These are phyloP conservation scores for Acanthurus tractus DNA, from an alignment of 2,797 vertebrate genomes.

Conservation along the genomic window DNA sequence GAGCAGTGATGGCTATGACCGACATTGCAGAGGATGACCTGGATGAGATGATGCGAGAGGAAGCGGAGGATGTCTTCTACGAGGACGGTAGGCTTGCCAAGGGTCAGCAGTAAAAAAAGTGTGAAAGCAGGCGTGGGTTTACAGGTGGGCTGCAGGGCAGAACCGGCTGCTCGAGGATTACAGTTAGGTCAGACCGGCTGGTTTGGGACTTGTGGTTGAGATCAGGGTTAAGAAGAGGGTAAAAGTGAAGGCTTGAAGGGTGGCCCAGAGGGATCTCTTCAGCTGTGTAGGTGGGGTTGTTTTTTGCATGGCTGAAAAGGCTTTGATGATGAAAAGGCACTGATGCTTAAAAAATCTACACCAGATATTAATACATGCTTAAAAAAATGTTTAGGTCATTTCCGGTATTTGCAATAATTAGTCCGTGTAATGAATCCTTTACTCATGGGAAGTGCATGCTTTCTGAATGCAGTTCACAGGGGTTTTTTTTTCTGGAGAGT, in stretches of 20 bases:
- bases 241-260: conserved; percentile 1
- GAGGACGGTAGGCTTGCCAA: conserved; percentile 79
- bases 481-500: conserved; percentile 18
- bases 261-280: conserved; percentile 39
- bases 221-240: conserved; percentile 16
- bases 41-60: conserved; percentile 82
- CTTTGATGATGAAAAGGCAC: conserved; percentile 8
- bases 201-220: conserved; percentile 49
- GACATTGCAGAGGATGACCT: conserved; percentile 80
- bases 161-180: background rate
- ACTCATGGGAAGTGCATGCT: background rate
- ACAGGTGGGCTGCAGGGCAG: conserved; percentile 31
- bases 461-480: conserved; percentile 14
- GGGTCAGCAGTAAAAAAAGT: conserved; percentile 33
- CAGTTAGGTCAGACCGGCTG: conserved; percentile 5
- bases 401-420: conserved; percentile 7
- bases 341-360: background rate
- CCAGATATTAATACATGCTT: too few species aligned
- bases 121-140: conserved; percentile 41
- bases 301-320: conserved; percentile 28
- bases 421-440: background rate
- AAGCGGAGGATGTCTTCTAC: conserved; percentile 86
- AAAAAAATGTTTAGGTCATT: background rate
- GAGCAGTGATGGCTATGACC: conserved; percentile 76
- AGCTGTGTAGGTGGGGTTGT: conserved; percentile 58